A percentile compares a stretch with the other conserved stretches of the same genome.
These are phyloP conservation scores for Rattus rattus DNA, from an alignment of 2,113 vertebrate species.

Conservation along the genomic window DNA sequence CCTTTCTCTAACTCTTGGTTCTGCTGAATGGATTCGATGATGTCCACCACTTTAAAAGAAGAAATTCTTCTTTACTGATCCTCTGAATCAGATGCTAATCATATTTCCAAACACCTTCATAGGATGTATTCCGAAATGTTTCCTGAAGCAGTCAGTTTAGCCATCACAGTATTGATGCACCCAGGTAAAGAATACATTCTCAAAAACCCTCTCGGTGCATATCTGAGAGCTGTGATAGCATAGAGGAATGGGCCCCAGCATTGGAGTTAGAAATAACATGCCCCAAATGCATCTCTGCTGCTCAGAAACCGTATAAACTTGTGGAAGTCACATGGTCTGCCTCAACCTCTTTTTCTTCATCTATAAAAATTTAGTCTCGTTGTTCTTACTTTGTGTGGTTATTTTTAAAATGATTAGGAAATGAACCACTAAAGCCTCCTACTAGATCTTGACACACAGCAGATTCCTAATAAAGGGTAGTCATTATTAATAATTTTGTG, in stretches of 20 bases:
- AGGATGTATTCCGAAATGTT: not conserved
- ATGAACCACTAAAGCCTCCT: not conserved
- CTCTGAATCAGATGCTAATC: not conserved
- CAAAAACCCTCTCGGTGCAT: not conserved
- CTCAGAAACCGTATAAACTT: slow-evolving; percentile 39
- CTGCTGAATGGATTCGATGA: not conserved
- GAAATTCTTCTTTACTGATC: not conserved
- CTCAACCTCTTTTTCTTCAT: not conserved
- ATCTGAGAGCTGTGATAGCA: not conserved
- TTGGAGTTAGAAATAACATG: not conserved
- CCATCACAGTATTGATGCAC: not conserved
- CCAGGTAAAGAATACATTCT: not conserved
- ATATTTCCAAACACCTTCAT: not conserved
- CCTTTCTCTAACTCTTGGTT: not conserved
- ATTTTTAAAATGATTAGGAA: not conserved
- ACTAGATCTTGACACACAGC: not conserved
- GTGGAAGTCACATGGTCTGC: not conserved
- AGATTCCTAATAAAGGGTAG: slow-evolving; percentile 10
- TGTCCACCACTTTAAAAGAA: not conserved
- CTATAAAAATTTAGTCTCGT: not conserved
- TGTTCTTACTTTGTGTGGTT: not conserved
- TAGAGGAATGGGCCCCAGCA: not conserved
- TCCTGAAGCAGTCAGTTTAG: not conserved
- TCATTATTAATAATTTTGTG: slow-evolving; percentile 29
- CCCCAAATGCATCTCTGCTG: not conserved